Evolutionary conservation across 2,113 vertebrate species (phyloP), one percentile per base, ranked within the genome.

Genomic region (Neodon shergylaensis): DNA sequence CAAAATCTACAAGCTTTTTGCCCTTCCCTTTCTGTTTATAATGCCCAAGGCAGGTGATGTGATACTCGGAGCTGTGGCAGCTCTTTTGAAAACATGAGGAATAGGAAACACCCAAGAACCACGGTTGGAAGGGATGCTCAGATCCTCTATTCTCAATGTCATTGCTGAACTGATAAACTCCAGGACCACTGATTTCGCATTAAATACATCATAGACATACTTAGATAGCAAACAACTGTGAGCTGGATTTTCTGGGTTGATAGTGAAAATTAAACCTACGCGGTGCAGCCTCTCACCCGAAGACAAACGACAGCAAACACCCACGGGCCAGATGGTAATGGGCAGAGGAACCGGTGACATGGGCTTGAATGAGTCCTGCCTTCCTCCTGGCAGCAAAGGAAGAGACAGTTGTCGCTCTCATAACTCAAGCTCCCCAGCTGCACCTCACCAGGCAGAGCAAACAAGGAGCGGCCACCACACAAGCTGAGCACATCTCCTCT

Each of bases 221-320:
- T 73, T 73, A 19, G 31, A 42, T 21, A 21, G 19, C 72, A 88
- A 88, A 88, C 77, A 85, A 85, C 12, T 7, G 16, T 68, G 39
- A 65, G 47, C 39, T 91, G 89, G 52, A 8, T 49, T 79, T 93
- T 90, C 79, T 82, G 74, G 91, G 78, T 90, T 87, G 61, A n/a
- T 14, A 49, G 44, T 1, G 6, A 44, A 95, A 88, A 92, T 66
- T 22, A 92, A 76, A 92, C 91, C 73, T 89, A 87, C 36, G 13
- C 19, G 24, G 73, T 68, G n/a, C 3, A n/a, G 83, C 39, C 24
- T 93, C 79, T 83, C 49, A 19, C 76, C 61, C 63, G 87, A 89
- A 96, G 92, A 92, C 77, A 12, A 1, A 77, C 70, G 97, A 93
- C 96, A 97, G 95, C 36, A 36, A 96, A 90, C 96, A 42, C 96